phyloP scores from a whole-genome alignment of 2,113 vertebrate species.

The Apodemus sylvaticus region DNA sequence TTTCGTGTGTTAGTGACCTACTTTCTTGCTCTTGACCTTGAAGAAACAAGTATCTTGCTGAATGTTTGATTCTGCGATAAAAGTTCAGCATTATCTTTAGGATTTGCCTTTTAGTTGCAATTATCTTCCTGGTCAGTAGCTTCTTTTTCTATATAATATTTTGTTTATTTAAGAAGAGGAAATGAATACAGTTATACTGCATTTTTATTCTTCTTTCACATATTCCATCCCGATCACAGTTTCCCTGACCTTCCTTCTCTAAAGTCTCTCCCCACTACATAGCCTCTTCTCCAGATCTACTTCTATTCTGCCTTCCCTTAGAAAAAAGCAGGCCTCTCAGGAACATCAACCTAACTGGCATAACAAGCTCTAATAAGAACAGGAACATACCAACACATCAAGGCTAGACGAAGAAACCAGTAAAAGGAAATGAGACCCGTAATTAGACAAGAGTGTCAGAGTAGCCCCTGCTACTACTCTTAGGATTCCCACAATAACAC shows the following conservation, averaged over 20 bases:
- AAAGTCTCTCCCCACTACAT: background rate
- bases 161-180: background rate
- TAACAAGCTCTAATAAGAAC: background rate
- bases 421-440: background rate
- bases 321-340: background rate
- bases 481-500: too few relatives aligned
- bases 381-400: background rate
- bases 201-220: background rate
- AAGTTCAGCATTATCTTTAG: background rate
- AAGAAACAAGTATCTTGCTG: constrained; percentile 30
- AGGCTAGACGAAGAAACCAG: background rate
- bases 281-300: background rate
- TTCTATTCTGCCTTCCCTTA: background rate
- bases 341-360: background rate
- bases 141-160: background rate
- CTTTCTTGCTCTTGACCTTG: background rate
- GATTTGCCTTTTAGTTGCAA: background rate
- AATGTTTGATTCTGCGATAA: background rate
- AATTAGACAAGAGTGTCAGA: background rate
- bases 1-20: background rate
- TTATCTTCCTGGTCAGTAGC: background rate
- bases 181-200: background rate
- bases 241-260: background rate
- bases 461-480: too few relatives aligned
- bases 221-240: background rate